Evolutionary conservation across 2,888 invertebrate genomes (phyloP).

Genomic region (Napeogenes sylphis): DNA sequence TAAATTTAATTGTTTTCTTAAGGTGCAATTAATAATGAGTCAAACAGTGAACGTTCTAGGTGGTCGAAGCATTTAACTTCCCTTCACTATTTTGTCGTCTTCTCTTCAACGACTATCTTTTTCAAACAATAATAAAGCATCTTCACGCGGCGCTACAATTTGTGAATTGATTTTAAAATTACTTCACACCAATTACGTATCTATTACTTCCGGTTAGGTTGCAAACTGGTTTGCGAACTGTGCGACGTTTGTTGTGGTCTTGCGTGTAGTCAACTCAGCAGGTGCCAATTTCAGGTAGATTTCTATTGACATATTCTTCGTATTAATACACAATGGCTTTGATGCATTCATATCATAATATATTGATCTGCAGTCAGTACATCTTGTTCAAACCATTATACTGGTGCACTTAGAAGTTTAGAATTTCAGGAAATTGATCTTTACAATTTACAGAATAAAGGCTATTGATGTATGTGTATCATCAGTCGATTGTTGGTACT

Average conservation of each 20-base stretch:
- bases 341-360: slow-evolving; percentile 46
- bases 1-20: too few relatives aligned
- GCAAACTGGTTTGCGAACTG: slow-evolving; percentile 23
- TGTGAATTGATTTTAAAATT: slow-evolving; percentile 33
- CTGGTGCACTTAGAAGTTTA: slow-evolving; percentile 11
- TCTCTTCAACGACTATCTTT: slow-evolving; percentile 22
- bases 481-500: slow-evolving; percentile 1
- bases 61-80: slow-evolving; percentile 25
- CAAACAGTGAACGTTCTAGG: slow-evolving; percentile 18
- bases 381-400: slow-evolving; percentile 29
- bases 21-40: too few relatives aligned
- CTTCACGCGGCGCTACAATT: slow-evolving; percentile 69
- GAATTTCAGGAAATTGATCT: slow-evolving; percentile 5
- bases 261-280: slow-evolving; percentile 47
- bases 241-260: slow-evolving; percentile 13
- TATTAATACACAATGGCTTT: slow-evolving; percentile 53
- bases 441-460: slow-evolving; percentile 13
- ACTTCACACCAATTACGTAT: slow-evolving; percentile 29
- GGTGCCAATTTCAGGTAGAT: slow-evolving; percentile 67
- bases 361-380: slow-evolving; percentile 37
- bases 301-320: slow-evolving; percentile 55
- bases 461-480: slow-evolving; percentile 4
- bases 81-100: slow-evolving; percentile 15
- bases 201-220: slow-evolving; percentile 17
- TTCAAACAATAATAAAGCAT: slow-evolving; percentile 21